Evolutionary conservation across 2,888 invertebrate genomes (phyloP).

Genomic region (Harpagoxenus sublaevis): DNA sequence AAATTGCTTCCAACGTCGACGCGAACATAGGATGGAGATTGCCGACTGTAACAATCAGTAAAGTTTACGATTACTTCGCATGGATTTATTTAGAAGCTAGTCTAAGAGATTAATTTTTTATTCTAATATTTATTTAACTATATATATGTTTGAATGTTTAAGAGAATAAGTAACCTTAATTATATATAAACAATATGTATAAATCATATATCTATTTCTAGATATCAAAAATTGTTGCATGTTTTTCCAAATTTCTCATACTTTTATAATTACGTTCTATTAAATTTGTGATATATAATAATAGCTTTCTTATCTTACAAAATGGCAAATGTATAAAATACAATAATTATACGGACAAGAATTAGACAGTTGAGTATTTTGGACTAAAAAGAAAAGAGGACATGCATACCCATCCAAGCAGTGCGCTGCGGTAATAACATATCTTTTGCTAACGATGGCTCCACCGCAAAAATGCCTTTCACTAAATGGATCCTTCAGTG

Average conservation of each 20-base stretch:
- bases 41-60: not conserved
- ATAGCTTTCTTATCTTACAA: not conserved
- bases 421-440: conserved; percentile 63
- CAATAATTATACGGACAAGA: not conserved
- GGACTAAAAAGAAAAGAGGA: not conserved
- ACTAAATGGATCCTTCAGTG: conserved; percentile 83
- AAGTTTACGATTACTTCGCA: not conserved
- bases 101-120: not conserved
- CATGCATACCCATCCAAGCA: conserved; percentile 58
- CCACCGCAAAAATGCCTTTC: conserved; percentile 59
- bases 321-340: not conserved
- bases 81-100: too few relatives aligned
- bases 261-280: not conserved
- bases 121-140: not conserved
- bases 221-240: not conserved
- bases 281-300: not conserved
- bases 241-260: not conserved
- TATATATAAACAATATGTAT: not conserved
- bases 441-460: conserved; percentile 59
- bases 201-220: not conserved
- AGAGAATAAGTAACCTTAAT: not conserved
- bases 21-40: not conserved
- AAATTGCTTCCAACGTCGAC: conserved; percentile 50
- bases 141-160: conserved; percentile 36
- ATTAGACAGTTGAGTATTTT: not conserved